phyloP scores from a whole-genome alignment of 2,888 invertebrate genomes.

The Synanthedon tipuliformis region DNA sequence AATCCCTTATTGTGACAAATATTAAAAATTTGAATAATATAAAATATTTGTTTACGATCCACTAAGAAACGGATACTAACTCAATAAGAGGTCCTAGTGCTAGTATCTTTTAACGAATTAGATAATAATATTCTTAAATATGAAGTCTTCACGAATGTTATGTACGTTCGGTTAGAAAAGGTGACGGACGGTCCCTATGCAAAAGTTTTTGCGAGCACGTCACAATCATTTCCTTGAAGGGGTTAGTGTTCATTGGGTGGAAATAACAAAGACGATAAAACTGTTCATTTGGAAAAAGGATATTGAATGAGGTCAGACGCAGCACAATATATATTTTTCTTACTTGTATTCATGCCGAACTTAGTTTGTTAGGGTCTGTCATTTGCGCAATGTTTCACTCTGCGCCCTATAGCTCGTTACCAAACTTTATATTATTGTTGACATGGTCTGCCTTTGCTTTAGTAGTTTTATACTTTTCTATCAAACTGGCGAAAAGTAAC shows the following conservation, averaged over 20 bases:
- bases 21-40: too few relatives aligned
- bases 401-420: not conserved
- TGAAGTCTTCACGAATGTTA: too few relatives aligned
- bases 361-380: conserved; percentile 16
- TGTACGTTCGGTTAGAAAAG: too few relatives aligned
- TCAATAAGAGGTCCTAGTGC: too few relatives aligned
- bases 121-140: too few relatives aligned
- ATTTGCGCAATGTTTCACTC: conserved; percentile 31
- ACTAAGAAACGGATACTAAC: too few relatives aligned
- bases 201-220: conserved; percentile 42
- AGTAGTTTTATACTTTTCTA: not conserved
- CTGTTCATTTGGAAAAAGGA: conserved; percentile 65
- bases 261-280: conserved; percentile 68
- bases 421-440: not conserved
- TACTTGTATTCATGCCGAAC: conserved; percentile 35
- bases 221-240: conserved; percentile 56
- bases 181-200: too few relatives aligned
- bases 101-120: too few relatives aligned
- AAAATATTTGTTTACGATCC: too few relatives aligned
- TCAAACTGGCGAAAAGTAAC: too few relatives aligned
- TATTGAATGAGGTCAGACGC: conserved; percentile 65
- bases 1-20: too few relatives aligned
- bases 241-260: conserved; percentile 63
- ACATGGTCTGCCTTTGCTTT: not conserved
- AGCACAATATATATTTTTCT: conserved; percentile 50